Evolutionary conservation across 2,888 invertebrate species (phyloP), one percentile per base, ranked within the genome.

Genomic region (Deroplatys truncata): DNA sequence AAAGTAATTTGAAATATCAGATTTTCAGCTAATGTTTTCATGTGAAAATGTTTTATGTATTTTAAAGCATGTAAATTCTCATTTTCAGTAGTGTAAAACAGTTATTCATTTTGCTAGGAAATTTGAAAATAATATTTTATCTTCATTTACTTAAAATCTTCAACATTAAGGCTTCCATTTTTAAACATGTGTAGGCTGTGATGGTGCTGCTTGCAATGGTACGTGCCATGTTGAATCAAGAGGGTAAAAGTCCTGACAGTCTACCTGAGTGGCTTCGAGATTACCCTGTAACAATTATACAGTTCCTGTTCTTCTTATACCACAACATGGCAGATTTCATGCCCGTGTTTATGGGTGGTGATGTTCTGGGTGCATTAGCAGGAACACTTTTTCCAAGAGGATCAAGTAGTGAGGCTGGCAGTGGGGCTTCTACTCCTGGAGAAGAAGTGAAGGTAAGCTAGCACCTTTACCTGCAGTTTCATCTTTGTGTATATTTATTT

Each of bases 311-410:
- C 93, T 99, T 98, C 92, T 94, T 99, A 28, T 99, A 99, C 94
- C 98, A 99, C 93, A 98, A 99, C 93, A 96, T 98, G 91, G 96
- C 97, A 0, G 98, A 99, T 93, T 98, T 99, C 93, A 97, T 98
- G 94, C 96, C 97, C 15, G 96, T 98, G 25, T 98, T 98, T 94
- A 98, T 98, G 97, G 97, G 97, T 2, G 96, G 97, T 0, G 99
- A 99, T 93, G 98, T 99, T 29, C 94, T 99, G 31, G 96, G 96
- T 20, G 98, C 98, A 0, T 94, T 99, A 88, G 97, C 98, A 0
- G 96, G 97, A 0, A 97, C 98, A 1, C 95, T 99, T 28, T 99
- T 99, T 93, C 98, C 98, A 90, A 93, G 92, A 91, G 92, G 92
- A 87, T 89, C 91, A 88, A 93, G 91, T 91, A 97, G 97, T 91